Evolutionary conservation across 2,888 invertebrate genomes (phyloP), one percentile per base, ranked within the genome.

Genomic region (Agonopterix subpropinquella): DNA sequence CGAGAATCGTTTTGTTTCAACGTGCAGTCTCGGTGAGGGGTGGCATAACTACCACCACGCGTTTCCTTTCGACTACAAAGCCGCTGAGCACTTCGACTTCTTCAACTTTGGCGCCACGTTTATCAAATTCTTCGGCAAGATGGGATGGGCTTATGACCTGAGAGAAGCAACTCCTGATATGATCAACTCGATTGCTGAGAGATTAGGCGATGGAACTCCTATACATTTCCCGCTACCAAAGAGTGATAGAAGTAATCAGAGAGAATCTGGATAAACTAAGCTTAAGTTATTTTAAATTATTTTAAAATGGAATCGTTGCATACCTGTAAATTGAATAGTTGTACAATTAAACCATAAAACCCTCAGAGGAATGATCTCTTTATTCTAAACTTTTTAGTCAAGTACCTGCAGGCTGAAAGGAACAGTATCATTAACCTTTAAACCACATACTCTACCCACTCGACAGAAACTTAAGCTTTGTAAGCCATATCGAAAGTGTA

Each of bases 31-130:
- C 0, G 92, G 92, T 0, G 92, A 92, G 68, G 94, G 94, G 2
- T 94, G 93, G 92, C 94, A 94, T 74, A 94, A 94, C 73, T 94
- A 93, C 72, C 94, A 94, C 65, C 94, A 94, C 70, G 91, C 91
- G 0, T 94, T 94, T 66, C 94, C 94, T 1, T 92, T 91, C 77
- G 91, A 91, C 66, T 91, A 90, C 70, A 89, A 90, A 58, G 90
- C 90, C 0, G 88, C 90, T 1, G 91, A 91, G 59, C 86, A 89
- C 46, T 90, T 89, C 48, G 82, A 89, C 47, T 57, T 74, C 41
- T 87, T 89, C 44, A 88, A 89, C 53, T 73, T 78, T 2, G 73
- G 79, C 2, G 81, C 85, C 0, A 67, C 64, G 45, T 78, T 86
- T 51, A 85, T 89, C 39, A 64, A 68, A 36, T 65, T 71, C 45